Conservation (phyloP, 2,797 vertebrate genomes). For the Pogoniulus pusillus region DNA sequence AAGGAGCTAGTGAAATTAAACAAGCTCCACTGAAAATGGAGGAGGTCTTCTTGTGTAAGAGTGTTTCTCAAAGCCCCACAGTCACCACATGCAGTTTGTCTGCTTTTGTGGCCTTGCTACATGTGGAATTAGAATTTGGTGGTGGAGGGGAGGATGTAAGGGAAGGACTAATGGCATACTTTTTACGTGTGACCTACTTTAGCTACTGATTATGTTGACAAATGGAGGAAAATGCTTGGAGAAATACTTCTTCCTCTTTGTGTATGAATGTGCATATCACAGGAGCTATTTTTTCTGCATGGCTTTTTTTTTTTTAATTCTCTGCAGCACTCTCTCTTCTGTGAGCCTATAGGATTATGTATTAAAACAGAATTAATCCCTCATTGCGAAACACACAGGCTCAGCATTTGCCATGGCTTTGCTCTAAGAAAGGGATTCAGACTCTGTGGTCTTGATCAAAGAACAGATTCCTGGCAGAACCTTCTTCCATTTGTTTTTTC, state of each 20-base stretch:
- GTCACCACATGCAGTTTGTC: neutral
- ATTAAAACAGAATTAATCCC: slow-evolving; percentile 8
- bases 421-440: neutral
- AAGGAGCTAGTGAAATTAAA: neutral
- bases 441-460: neutral
- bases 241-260: neutral
- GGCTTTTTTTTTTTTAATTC: neutral
- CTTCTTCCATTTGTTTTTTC: neutral
- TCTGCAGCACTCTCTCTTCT: neutral
- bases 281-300: neutral
- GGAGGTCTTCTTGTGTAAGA: neutral
- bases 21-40: neutral
- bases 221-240: neutral
- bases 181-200: neutral
- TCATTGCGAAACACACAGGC: neutral
- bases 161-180: neutral
- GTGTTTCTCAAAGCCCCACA: neutral
- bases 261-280: neutral
- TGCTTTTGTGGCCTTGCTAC: neutral
- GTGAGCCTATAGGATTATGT: neutral
- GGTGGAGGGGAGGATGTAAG: neutral
- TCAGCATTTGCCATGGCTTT: neutral
- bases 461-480: slow-evolving; percentile 16
- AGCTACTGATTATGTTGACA: neutral
- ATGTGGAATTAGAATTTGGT: neutral